Evolutionary conservation across 1,140 invertebrate species (phyloP).

Genomic region (Dolichoris vasculosae): DNA sequence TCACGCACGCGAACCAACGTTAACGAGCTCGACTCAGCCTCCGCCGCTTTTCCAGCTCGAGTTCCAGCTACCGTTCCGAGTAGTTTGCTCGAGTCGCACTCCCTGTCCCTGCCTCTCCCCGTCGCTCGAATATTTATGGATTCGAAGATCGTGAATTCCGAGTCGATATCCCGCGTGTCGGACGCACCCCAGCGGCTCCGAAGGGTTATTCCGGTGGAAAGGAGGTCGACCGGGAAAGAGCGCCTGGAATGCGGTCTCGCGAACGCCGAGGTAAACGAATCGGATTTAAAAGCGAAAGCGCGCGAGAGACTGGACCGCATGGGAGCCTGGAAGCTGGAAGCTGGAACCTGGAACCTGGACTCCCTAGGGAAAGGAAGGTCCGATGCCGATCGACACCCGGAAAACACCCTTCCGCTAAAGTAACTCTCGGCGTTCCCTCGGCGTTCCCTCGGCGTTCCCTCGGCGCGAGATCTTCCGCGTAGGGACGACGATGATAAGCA

Average conservation of each 20-base stretch:
- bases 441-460: no score
- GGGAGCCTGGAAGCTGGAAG: slow-evolving; percentile 18
- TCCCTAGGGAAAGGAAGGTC: slow-evolving; percentile 25
- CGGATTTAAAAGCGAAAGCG: slow-evolving; percentile 43
- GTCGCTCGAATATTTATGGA: slow-evolving; percentile 31
- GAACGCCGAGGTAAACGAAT: background rate
- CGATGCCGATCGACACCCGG: slow-evolving; percentile 28
- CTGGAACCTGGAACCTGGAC: no score
- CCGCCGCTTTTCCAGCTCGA: background rate
- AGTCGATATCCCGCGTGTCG: no score
- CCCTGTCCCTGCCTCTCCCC: background rate
- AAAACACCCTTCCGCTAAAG: background rate
- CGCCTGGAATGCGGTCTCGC: background rate
- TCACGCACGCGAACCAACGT: slow-evolving; percentile 39
- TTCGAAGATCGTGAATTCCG: background rate
- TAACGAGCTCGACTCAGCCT: no score
- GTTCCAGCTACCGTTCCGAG: no score
- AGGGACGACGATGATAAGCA: no score
- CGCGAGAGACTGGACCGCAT: slow-evolving; percentile 29
- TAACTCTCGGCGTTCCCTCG: background rate
- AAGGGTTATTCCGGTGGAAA: background rate
- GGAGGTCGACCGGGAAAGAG: background rate
- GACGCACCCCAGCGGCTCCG: background rate
- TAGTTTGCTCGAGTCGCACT: no score
- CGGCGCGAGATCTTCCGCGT: no score